These are phyloP conservation scores for Thalassoma bifasciatum DNA, from an alignment of 2,113 vertebrate genomes.

Conservation along the genomic window DNA sequence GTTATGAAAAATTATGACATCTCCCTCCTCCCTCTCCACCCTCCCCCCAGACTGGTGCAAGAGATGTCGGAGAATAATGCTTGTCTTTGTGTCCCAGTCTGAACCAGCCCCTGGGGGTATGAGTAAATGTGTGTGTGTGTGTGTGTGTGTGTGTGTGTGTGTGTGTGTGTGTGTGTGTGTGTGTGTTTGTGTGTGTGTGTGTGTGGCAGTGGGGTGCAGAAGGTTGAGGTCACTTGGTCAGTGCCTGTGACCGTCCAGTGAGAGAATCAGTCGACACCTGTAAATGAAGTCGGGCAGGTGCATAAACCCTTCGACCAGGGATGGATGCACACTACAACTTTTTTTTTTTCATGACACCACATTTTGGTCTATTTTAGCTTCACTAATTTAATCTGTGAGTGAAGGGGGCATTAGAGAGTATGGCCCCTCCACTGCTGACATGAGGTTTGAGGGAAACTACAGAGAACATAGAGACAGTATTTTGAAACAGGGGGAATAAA, in stretches of 20 bases:
- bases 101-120: constrained; percentile 48
- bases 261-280: constrained; percentile 85
- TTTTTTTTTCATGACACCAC: constrained; percentile 26
- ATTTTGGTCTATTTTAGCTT: constrained; percentile 53
- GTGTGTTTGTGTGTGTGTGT: constrained; percentile 43
- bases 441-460: no score
- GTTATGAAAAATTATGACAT: constrained; percentile 41
- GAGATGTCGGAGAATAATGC: constrained; percentile 76
- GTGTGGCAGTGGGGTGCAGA: constrained; percentile 69
- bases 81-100: constrained; percentile 71
- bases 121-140: constrained; percentile 40
- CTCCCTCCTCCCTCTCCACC: constrained; percentile 13
- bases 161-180: constrained; percentile 53
- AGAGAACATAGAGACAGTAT: no score
- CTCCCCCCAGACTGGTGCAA: constrained; percentile 42
- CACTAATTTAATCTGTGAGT: constrained; percentile 18
- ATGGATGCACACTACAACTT: constrained; percentile 55
- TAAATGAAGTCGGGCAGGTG: constrained; percentile 87
- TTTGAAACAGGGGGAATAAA: no score
- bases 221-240: constrained; percentile 86
- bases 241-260: constrained; percentile 80
- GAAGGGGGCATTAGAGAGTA: neutral
- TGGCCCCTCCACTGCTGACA: neutral
- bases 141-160: constrained; percentile 51
- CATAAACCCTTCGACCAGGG: constrained; percentile 68